A percentile compares a stretch with the other conserved stretches of the same genome.
Conservation (phyloP, 2,113 vertebrate genomes). For the Indicator maculatus region DNA sequence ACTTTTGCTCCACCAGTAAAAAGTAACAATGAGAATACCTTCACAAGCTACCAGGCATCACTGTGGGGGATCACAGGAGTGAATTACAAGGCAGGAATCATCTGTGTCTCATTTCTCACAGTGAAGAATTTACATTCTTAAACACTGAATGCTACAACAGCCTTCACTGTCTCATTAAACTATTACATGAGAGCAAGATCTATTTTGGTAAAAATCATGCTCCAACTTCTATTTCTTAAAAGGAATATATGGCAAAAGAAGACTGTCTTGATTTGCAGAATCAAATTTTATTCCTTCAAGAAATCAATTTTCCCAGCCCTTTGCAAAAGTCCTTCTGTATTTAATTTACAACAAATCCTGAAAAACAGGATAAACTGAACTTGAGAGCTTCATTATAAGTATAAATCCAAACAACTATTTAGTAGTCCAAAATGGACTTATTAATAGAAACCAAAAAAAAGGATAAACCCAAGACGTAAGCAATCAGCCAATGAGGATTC, state of each 20-base stretch:
- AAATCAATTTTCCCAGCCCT: not conserved
- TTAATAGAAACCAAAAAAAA: constrained; percentile 17
- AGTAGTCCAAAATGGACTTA: not conserved
- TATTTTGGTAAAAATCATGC: not conserved
- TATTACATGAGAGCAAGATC: not conserved
- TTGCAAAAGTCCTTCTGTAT: not conserved
- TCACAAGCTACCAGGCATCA: not conserved
- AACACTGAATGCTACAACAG: not conserved
- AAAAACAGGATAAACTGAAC: not conserved
- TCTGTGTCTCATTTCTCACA: not conserved
- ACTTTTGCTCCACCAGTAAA: not conserved
- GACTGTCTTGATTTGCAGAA: not conserved
- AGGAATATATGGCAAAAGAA: not conserved
- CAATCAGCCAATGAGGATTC: not conserved
- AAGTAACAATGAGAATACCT: not conserved
- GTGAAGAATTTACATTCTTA: not conserved
- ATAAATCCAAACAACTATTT: not conserved
- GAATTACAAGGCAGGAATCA: not conserved
- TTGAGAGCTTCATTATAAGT: not conserved
- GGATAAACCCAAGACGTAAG: not conserved
- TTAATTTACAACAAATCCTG: not conserved
- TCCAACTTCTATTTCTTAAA: not conserved
- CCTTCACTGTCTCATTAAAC: not conserved
- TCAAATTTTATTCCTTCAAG: not conserved
- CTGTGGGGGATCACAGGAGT: not conserved